Base-by-base conservation (phyloP, 1,140 invertebrate genomes). In the Streblospio benedicti region DNA sequence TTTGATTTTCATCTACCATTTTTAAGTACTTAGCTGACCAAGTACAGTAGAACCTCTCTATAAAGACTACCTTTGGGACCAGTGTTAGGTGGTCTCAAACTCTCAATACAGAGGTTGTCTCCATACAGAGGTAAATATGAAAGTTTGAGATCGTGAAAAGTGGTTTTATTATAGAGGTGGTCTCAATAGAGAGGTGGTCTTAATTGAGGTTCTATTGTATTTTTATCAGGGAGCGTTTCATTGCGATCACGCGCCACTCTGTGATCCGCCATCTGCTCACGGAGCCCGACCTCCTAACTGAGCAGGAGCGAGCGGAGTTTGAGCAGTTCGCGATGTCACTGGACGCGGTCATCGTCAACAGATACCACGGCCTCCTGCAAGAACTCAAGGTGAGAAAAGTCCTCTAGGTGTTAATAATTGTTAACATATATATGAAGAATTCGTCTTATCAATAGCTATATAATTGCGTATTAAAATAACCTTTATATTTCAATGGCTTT, bases 171-270 rank as follows among this genome's bases (percentile, higher is more conserved):
- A 38, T 38, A 9, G n/a, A 38, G 35, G n/a, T 38, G 9, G 9
- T 38, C 35, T 38, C 35, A 38, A 38, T 38, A 9, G n/a, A 38
- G n/a, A 38, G 9, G 35, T n/a, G 9, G n/a, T 38, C n/a, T 38
- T 38, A 38, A 9, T 38, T 38, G n/a, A 38, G 9, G n/a, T 38
- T 38, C 35, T 52, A 27, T 52, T 52, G 5, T 52, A 4, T 30
- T 4, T 25, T 52, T 4, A 12, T 43, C 59, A 76, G 75, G 57
- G 75, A 76, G 52, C 65, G 64, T n/a, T 77, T 70, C 56, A 77
- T 77, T 54, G 73, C 74, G 2, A 66, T 77, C 1, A 77, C 73
- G 9, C 57, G 73, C 28, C 60, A 57, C 20, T 72, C 75, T 9
- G 33, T 75, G 1, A 65, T 76, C 5, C 65, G 71, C 1, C 63